Conservation (phyloP, 2,888 invertebrate species). For the Eupithecia exiguata region DNA sequence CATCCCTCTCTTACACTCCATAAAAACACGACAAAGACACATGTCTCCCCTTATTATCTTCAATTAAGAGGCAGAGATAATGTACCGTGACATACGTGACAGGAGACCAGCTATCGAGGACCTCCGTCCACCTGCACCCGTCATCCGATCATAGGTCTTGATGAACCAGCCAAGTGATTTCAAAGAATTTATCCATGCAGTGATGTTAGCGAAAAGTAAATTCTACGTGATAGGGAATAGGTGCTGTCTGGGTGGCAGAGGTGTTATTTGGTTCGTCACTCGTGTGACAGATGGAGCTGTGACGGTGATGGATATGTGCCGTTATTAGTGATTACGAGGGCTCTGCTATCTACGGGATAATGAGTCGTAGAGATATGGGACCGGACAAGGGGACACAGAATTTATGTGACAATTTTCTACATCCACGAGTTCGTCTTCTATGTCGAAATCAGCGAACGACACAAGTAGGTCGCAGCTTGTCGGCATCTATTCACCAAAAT, state of each 20-base stretch:
- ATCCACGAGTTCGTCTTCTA: neutral
- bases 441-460: conserved; percentile 18
- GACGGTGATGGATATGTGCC: conserved; percentile 70
- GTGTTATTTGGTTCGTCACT: conserved; percentile 50
- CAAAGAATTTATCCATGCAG: conserved; percentile 53
- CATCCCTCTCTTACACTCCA: conserved; percentile 75
- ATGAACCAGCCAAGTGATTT: conserved; percentile 55
- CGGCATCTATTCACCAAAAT: conserved; percentile 38
- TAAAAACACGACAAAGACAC: conserved; percentile 82
- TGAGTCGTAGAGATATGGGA: conserved; percentile 49
- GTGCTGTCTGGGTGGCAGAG: conserved; percentile 30
- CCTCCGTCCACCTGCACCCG: conserved; percentile 37
- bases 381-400: conserved; percentile 8
- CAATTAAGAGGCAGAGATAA: conserved; percentile 82
- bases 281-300: conserved; percentile 70
- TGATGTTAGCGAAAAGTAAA: conserved; percentile 47
- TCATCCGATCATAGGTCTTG: conserved; percentile 50
- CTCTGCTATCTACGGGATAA: conserved; percentile 72
- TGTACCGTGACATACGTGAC: conserved; percentile 75
- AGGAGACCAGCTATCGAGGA: conserved; percentile 59
- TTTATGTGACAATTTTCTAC: neutral
- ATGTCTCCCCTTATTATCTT: conserved; percentile 82
- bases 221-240: conserved; percentile 35
- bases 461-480: conserved; percentile 36
- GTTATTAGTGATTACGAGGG: conserved; percentile 75